Percentiles rank a stretch among this genome's conserved stretches.
These are phyloP conservation scores for Drosophila paramelanica DNA, from an alignment of 2,888 invertebrate species.

Conservation along the genomic window DNA sequence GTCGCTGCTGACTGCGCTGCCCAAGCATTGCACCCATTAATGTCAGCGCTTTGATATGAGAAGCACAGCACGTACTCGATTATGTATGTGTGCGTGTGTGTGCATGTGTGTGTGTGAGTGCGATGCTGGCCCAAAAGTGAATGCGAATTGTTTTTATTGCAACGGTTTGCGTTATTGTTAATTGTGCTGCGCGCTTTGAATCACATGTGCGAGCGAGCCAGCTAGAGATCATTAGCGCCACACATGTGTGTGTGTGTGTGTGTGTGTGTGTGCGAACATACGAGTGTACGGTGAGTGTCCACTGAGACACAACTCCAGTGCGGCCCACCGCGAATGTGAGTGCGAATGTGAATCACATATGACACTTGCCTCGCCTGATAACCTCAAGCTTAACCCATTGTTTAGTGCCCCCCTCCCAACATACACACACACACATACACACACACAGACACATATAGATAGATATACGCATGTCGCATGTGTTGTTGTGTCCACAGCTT, in stretches of 20 bases:
- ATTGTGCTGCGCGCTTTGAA: constrained; percentile 42
- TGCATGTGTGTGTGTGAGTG: constrained; percentile 23
- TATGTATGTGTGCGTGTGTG: constrained; percentile 32
- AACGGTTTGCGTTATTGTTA: constrained; percentile 65
- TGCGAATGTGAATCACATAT: constrained; percentile 16
- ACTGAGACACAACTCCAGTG: constrained; percentile 39
- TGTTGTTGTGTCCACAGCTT: constrained; percentile 35
- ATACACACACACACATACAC: not conserved
- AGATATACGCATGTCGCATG: constrained; percentile 42
- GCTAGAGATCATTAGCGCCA: constrained; percentile 51
- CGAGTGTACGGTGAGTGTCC: constrained; percentile 49
- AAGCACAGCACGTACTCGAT: constrained; percentile 62
- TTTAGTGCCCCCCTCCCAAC: constrained; percentile 7
- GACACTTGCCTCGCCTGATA: constrained; percentile 42
- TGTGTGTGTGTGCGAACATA: constrained; percentile 11
- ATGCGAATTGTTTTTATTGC: constrained; percentile 70
- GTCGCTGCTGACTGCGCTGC: constrained; percentile 53
- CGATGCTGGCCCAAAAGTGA: constrained; percentile 59
- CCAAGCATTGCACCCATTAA: constrained; percentile 68
- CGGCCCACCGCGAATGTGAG: constrained; percentile 2
- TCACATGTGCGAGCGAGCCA: constrained; percentile 38
- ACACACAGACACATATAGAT: not conserved
- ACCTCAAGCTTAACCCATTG: constrained; percentile 62
- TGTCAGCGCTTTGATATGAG: constrained; percentile 72
- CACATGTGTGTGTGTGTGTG: constrained; percentile 24